A percentile compares a stretch with the other conserved stretches of the same genome.
These are phyloP conservation scores for Epizoanthus ramosus DNA, from an alignment of 92 coral and sea anemone genomes.

Conservation along the genomic window DNA sequence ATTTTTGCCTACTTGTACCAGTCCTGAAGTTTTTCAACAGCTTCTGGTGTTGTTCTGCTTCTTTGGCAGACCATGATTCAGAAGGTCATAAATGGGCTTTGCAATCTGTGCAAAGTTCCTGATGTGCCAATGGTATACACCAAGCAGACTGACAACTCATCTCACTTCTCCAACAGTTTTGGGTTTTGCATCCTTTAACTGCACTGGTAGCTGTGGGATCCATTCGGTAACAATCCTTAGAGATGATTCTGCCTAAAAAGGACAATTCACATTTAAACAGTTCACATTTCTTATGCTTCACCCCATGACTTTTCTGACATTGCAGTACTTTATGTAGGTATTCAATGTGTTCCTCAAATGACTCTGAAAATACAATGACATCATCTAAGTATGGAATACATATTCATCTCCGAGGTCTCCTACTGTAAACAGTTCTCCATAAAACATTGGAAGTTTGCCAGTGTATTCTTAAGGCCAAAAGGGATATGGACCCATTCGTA, in stretches of 20 bases:
- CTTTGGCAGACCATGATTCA: neutral
- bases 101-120: slow-evolving; percentile 29
- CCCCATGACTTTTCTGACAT: slow-evolving; percentile 43
- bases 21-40: neutral
- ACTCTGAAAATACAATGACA: slow-evolving; percentile 41
- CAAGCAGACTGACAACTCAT: slow-evolving; percentile 24
- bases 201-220: slow-evolving; percentile 44
- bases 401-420: slow-evolving; percentile 44
- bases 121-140: slow-evolving; percentile 40
- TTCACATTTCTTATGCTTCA: slow-evolving; percentile 47
- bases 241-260: slow-evolving; percentile 40
- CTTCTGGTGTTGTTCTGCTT: neutral
- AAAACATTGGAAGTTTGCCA: slow-evolving; percentile 48
- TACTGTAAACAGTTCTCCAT: slow-evolving; percentile 48
- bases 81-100: slow-evolving; percentile 27
- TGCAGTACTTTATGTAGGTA: slow-evolving; percentile 48
- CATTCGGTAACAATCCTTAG: slow-evolving; percentile 37
- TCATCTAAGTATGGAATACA: slow-evolving; percentile 54
- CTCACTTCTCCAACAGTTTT: slow-evolving; percentile 45
- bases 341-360: slow-evolving; percentile 54
- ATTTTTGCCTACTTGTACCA: neutral
- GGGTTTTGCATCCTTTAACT: slow-evolving; percentile 13
- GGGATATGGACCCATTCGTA: slow-evolving; percentile 53
- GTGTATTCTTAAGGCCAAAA: slow-evolving; percentile 50
- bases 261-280: slow-evolving; percentile 55